Evolutionary conservation across 2,113 vertebrate genomes (phyloP).

Genomic region (Etia nguti): DNA sequence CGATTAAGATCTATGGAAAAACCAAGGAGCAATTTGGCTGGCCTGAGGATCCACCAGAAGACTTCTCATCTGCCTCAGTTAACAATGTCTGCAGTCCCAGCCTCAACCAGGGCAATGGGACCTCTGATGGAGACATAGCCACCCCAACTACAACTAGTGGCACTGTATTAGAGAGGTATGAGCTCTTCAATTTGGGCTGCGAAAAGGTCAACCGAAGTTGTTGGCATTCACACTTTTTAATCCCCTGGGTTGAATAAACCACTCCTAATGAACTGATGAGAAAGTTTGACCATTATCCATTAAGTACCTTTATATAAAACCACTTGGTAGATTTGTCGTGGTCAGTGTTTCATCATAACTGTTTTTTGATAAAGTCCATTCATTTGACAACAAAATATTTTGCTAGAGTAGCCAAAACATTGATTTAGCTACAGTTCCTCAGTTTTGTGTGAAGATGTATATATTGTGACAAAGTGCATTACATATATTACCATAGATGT

Average conservation of each 20-base stretch:
- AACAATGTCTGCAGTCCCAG: conserved; percentile 93
- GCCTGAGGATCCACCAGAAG: conserved; percentile 96
- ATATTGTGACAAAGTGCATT: not conserved
- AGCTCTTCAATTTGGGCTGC: not conserved
- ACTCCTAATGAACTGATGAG: not conserved
- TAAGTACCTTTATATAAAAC: not conserved
- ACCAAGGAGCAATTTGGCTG: conserved; percentile 99
- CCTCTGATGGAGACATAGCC: conserved; percentile 80
- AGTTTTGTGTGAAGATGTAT: not conserved
- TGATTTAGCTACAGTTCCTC: not conserved
- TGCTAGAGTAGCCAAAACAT: not conserved
- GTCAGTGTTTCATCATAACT: not conserved
- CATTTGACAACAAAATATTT: not conserved
- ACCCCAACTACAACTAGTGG: conserved; percentile 79
- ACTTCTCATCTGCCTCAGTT: conserved; percentile 90
- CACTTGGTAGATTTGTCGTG: not conserved
- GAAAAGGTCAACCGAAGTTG: not conserved
- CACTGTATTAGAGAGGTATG: conserved; percentile 93
- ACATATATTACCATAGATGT: not conserved
- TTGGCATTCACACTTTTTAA: not conserved
- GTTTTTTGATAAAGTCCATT: not conserved
- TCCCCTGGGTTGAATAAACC: not conserved
- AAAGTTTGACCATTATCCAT: not conserved
- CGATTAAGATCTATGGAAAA: conserved; percentile 98
- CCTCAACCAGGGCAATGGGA: conserved; percentile 86